phyloP scores from a whole-genome alignment of 2,888 invertebrate genomes.

The Caenorhabditis sp. region DNA sequence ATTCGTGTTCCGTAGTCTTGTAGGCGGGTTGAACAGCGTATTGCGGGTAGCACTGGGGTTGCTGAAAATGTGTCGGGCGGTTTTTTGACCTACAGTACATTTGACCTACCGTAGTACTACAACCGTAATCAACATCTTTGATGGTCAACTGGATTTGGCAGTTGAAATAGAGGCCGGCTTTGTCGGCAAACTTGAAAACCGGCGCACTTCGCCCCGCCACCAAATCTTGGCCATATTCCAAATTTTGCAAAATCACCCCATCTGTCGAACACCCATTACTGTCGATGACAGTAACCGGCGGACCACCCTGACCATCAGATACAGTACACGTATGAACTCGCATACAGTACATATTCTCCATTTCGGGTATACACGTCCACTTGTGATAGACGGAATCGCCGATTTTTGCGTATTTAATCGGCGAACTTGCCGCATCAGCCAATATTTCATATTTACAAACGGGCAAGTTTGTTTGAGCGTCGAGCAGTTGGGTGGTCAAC shows the following conservation, averaged over 20 bases:
- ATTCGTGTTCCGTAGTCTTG: slow-evolving; percentile 48
- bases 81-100: neutral
- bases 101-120: slow-evolving; percentile 49
- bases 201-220: slow-evolving; percentile 65
- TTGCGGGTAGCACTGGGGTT: slow-evolving; percentile 43
- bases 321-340: slow-evolving; percentile 68
- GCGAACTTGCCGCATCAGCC: slow-evolving; percentile 56
- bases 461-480: slow-evolving; percentile 60
- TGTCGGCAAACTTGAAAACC: slow-evolving; percentile 69
- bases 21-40: slow-evolving; percentile 47
- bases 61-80: slow-evolving; percentile 25
- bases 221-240: slow-evolving; percentile 65
- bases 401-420: slow-evolving; percentile 67
- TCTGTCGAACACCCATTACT: slow-evolving; percentile 67
- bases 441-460: slow-evolving; percentile 68
- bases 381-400: slow-evolving; percentile 68
- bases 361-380: slow-evolving; percentile 50
- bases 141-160: slow-evolving; percentile 69
- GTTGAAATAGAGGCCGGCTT: slow-evolving; percentile 68
- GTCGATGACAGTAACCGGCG: slow-evolving; percentile 66
- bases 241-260: slow-evolving; percentile 63
- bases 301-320: slow-evolving; percentile 70
- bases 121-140: slow-evolving; percentile 59
- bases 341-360: slow-evolving; percentile 69
- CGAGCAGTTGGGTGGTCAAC: slow-evolving; percentile 59